Evolutionary conservation across 2,888 invertebrate genomes (phyloP).

Genomic region (Drosophila formosana): DNA sequence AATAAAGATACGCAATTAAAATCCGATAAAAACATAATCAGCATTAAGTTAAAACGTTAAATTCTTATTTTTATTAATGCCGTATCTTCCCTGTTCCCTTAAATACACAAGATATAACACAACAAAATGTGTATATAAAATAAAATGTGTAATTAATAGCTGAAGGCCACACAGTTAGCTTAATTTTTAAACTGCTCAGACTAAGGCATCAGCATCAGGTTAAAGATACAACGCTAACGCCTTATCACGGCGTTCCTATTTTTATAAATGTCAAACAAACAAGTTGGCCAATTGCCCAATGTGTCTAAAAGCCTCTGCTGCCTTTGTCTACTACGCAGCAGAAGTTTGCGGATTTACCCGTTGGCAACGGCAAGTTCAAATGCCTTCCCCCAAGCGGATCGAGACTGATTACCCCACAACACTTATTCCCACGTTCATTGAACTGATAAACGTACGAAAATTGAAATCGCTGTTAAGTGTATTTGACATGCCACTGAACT

Average conservation of each 20-base stretch:
- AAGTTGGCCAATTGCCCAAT: slow-evolving; percentile 60
- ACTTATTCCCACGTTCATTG: slow-evolving; percentile 67
- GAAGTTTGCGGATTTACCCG: slow-evolving; percentile 9
- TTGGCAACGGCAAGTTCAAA: slow-evolving; percentile 56
- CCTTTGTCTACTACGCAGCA: slow-evolving; percentile 58
- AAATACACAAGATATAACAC: too few species aligned
- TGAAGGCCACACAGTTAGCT: too few species aligned
- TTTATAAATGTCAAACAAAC: slow-evolving; percentile 51
- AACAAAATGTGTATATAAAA: too few species aligned
- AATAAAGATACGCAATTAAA: background rate
- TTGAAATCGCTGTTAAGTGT: background rate
- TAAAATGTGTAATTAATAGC: too few species aligned
- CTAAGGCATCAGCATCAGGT: background rate
- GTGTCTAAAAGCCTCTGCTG: slow-evolving; percentile 5
- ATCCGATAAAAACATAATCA: background rate
- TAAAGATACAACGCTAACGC: background rate
- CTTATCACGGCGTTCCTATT: slow-evolving; percentile 34
- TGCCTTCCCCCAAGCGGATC: slow-evolving; percentile 3
- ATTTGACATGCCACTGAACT: slow-evolving; percentile 43
- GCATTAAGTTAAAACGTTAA: too few species aligned
- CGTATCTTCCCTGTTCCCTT: too few species aligned
- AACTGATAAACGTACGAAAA: slow-evolving; percentile 46
- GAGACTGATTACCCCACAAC: slow-evolving; percentile 18
- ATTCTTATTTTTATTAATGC: too few species aligned
- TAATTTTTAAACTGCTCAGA: too few species aligned